Base-by-base conservation (phyloP, 2,797 vertebrate species). In the Acanthurus leucopareius region DNA sequence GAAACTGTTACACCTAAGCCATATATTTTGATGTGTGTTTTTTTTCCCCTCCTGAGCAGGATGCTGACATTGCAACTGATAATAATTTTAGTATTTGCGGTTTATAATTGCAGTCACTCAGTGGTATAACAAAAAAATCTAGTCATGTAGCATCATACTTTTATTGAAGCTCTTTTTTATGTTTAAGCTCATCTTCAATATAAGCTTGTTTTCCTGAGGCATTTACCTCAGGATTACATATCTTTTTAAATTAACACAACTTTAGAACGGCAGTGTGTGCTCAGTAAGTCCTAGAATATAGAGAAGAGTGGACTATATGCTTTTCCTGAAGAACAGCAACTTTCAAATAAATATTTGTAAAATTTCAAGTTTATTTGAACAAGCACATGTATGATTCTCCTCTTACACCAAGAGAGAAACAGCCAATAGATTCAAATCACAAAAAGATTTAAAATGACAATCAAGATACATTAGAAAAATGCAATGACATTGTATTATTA, bases 351-450 rank as follows among this genome's bases (percentile, higher is more conserved):
- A 7, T 15, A n/a, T 42, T 40, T 16, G 3, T 9, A 60, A 48
- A 63, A 63, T 40, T n/a, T 47, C 1, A 28, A 2, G 35, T 84
- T 64, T 75, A 86, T 78, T 80, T 54, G 51, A 47, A 54, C 38
- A 38, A 47, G 13, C 35, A 28, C 19, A 51, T 17, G 0, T 2
- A 28, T 45, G 8, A 1, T 4, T 42, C 20, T 14, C 28, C 6
- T 11, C 13, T 17, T 4, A 62, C 44, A 51, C 19, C 20, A 16
- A 16, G 7, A 53, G 3, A 52, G 57, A 48, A 67, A 1, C 40
- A 38, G 56, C 3, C 11, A 14, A 22, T 13, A 7, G 16, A 51
- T 14, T 4, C 32, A 51, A 57, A 65, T 17, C 40, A 40, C 51
- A 2, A 28, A 35, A 5, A 75, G 6, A 16, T 16, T 28, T 20